Evolutionary conservation across 1,140 invertebrate species (phyloP).

Genomic region (Frieseomelitta varia): DNA sequence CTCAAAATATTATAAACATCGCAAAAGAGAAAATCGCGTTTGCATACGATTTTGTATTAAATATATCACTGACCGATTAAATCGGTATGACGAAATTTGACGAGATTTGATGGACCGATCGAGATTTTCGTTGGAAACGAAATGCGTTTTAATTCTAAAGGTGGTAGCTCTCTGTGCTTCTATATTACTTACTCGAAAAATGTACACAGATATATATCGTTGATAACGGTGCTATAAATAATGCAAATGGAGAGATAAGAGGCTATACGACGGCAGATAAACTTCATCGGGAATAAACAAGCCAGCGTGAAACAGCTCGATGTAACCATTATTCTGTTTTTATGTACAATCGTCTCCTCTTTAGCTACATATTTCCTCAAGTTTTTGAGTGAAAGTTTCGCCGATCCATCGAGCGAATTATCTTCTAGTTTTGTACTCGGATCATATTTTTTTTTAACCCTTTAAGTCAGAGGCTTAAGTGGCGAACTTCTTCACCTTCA

Average conservation of each 20-base stretch:
- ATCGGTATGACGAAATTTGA: too few species aligned
- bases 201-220: not conserved
- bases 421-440: not conserved
- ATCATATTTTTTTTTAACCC: not conserved
- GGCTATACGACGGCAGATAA: not conserved
- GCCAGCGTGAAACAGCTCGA: not conserved
- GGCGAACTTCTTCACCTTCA: too few species aligned
- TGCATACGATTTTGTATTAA: too few species aligned
- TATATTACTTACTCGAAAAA: not conserved
- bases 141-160: not conserved
- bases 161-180: not conserved
- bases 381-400: not conserved
- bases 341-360: not conserved
- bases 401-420: not conserved
- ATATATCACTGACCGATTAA: too few species aligned
- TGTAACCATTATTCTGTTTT: not conserved
- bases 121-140: not conserved
- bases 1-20: too few species aligned
- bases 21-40: too few species aligned
- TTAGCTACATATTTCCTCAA: not conserved
- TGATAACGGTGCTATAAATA: not conserved
- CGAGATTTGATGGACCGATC: not conserved
- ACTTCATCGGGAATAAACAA: not conserved
- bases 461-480: too few species aligned
- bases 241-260: not conserved